A percentile compares a stretch with the other conserved stretches of the same genome.
Evolutionary conservation across 2,797 vertebrate species (phyloP).

Genomic region (Scolopax bukidnonensis): DNA sequence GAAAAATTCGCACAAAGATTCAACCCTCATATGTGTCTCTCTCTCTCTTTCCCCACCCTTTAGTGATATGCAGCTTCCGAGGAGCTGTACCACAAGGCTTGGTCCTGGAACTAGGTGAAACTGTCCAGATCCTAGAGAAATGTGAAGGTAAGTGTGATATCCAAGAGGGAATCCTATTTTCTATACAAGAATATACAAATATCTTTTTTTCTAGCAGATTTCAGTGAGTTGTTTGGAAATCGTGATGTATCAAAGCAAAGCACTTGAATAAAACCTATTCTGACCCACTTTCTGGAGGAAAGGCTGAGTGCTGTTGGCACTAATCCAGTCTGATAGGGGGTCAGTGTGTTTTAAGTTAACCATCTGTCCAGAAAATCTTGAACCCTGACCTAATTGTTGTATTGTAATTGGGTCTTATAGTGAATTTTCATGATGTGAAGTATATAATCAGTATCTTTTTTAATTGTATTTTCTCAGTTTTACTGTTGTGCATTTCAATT

Average conservation of each 20-base stretch:
- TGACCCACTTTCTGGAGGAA: conserved; percentile 58
- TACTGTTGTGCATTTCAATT: background rate
- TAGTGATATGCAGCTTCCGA: conserved; percentile 96
- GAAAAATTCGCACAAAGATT: conserved; percentile 45
- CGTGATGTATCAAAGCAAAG: conserved; percentile 59
- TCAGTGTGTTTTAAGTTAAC: conserved; percentile 74
- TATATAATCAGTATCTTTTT: background rate
- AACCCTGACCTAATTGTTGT: conserved; percentile 62
- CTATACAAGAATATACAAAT: background rate
- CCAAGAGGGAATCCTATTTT: background rate
- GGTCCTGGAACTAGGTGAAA: conserved; percentile 97
- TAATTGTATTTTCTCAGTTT: background rate
- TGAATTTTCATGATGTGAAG: conserved; percentile 7
- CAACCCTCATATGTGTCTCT: conserved; percentile 38
- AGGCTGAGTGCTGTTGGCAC: conserved; percentile 57
- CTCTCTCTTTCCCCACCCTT: conserved; percentile 61
- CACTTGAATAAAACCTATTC: conserved; percentile 59
- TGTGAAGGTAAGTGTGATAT: conserved; percentile 88
- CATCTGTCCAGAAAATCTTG: conserved; percentile 74
- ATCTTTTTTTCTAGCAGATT: conserved; percentile 17
- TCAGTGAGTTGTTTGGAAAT: conserved; percentile 49
- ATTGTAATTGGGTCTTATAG: conserved; percentile 19
- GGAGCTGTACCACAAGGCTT: conserved; percentile 91
- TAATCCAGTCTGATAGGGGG: conserved; percentile 72
- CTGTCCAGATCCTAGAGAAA: conserved; percentile 97